These are phyloP conservation scores for Dicyrtoma fusca DNA, from an alignment of 2,888 invertebrate genomes.

Conservation along the genomic window DNA sequence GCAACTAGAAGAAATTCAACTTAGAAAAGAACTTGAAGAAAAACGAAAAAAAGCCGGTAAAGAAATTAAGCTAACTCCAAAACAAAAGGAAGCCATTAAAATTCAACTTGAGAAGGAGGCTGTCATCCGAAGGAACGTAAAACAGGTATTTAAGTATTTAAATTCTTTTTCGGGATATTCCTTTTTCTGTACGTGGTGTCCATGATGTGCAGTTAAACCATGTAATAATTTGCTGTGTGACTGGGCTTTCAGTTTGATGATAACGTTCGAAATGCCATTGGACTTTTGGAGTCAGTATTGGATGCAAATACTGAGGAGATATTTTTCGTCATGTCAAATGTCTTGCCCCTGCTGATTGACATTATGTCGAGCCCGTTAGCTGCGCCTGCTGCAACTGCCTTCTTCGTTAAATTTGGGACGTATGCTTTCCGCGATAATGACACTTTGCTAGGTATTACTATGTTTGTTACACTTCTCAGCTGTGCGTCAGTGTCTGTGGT, in stretches of 20 bases:
- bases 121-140: constrained; percentile 66
- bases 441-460: constrained; percentile 24
- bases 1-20: constrained; percentile 90
- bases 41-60: constrained; percentile 76
- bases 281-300: constrained; percentile 58
- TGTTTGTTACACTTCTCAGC: not conserved
- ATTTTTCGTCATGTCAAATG: constrained; percentile 65
- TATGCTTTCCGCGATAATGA: constrained; percentile 61
- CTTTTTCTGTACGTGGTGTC: too few species aligned
- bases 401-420: constrained; percentile 68
- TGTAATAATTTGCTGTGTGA: not conserved
- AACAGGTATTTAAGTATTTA: too few species aligned
- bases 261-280: constrained; percentile 58
- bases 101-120: constrained; percentile 84
- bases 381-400: constrained; percentile 68
- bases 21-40: constrained; percentile 89
- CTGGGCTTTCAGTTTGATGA: constrained; percentile 57
- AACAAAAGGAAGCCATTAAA: constrained; percentile 90
- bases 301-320: constrained; percentile 63
- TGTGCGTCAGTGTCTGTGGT: not conserved
- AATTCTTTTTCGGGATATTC: too few species aligned
- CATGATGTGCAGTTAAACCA: too few species aligned
- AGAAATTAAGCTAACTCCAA: constrained; percentile 74
- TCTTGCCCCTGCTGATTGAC: constrained; percentile 66
- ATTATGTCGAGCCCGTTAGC: constrained; percentile 77